Evolutionary conservation across 2,888 invertebrate species (phyloP).

Genomic region (Dicycla oo): DNA sequence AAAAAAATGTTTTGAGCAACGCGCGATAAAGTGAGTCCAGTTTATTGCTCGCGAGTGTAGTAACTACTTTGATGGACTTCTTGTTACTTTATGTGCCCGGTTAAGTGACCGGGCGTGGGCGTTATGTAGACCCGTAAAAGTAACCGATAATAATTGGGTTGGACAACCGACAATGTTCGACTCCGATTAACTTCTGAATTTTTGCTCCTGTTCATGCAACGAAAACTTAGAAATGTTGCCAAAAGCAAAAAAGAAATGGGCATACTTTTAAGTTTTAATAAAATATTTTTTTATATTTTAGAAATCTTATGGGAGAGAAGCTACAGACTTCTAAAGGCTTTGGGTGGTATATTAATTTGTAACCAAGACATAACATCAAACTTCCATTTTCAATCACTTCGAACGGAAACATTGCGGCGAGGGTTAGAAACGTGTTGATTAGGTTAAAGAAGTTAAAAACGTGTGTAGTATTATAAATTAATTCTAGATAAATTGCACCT

Average conservation of each 20-base stretch:
- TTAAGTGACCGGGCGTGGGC: background rate
- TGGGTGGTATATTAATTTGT: background rate
- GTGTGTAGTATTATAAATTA: slow-evolving; percentile 40
- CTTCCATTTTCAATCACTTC: slow-evolving; percentile 3
- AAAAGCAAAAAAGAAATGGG: background rate
- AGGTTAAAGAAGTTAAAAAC: slow-evolving; percentile 47
- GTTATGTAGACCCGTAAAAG: background rate
- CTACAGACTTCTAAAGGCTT: background rate
- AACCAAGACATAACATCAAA: background rate
- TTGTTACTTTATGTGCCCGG: background rate
- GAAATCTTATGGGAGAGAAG: background rate
- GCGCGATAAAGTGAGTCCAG: background rate
- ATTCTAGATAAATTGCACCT: slow-evolving; percentile 34
- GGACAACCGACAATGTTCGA: background rate
- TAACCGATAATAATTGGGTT: slow-evolving; percentile 9
- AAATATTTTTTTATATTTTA: background rate
- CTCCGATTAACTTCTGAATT: background rate
- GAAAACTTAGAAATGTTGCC: slow-evolving; percentile 1
- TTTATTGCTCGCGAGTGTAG: background rate
- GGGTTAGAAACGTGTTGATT: slow-evolving; percentile 29
- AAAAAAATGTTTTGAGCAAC: too few relatives aligned
- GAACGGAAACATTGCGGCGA: background rate
- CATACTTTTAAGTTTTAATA: background rate
- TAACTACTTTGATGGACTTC: slow-evolving; percentile 7
- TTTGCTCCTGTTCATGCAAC: background rate